Evolutionary conservation across 1,140 invertebrate species (phyloP).

Genomic region (Campoletis sonorensis): DNA sequence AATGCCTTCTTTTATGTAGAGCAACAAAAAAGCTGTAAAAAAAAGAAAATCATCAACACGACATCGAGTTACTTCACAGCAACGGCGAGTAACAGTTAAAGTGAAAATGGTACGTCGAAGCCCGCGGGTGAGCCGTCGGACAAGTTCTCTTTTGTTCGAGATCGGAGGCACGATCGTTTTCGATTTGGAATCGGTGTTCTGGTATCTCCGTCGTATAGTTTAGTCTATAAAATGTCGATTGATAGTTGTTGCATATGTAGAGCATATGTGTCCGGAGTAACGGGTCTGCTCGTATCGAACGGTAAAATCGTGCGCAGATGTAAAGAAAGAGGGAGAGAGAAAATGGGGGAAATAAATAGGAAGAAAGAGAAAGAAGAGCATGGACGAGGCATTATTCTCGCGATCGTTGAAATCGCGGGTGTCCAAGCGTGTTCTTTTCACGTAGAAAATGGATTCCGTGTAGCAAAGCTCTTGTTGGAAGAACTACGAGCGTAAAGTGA

Average conservation of each 20-base stretch:
- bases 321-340: background rate
- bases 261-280: slow-evolving; percentile 10
- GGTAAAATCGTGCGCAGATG: background rate
- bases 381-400: background rate
- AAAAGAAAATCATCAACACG: background rate
- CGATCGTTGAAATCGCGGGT: slow-evolving; percentile 13
- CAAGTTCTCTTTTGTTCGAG: slow-evolving; percentile 9
- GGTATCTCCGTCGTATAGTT: background rate
- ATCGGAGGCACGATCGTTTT: background rate
- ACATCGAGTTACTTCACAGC: background rate
- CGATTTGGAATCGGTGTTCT: background rate
- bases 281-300: background rate
- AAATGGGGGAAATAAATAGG: background rate
- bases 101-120: background rate
- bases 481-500: slow-evolving; percentile 2
- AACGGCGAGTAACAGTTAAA: background rate
- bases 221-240: slow-evolving; percentile 4
- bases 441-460: background rate
- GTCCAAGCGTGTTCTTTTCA: slow-evolving; percentile 23
- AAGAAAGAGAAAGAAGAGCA: background rate
- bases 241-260: background rate
- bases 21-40: background rate
- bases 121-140: background rate
- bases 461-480: background rate
- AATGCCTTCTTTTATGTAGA: background rate